These are phyloP conservation scores for Drosophila sordidapex DNA, from an alignment of 2,888 invertebrate genomes.

Conservation along the genomic window DNA sequence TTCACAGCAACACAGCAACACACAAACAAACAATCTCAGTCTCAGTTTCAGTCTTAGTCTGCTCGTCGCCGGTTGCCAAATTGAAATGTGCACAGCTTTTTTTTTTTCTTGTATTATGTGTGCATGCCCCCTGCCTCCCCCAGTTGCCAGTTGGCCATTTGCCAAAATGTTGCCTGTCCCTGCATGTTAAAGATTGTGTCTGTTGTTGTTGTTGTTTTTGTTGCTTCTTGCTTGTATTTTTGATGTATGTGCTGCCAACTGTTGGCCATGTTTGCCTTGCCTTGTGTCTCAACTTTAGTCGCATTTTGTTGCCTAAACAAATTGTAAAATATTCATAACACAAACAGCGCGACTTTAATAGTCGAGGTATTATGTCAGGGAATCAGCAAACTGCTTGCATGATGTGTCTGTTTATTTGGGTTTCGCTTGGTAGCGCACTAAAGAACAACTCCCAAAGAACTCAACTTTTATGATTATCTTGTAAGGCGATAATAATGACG, in stretches of 20 bases:
- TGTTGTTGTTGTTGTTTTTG: slow-evolving; percentile 8
- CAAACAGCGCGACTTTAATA: slow-evolving; percentile 34
- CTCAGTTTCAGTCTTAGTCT: background rate
- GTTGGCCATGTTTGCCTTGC: slow-evolving; percentile 42
- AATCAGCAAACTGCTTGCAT: slow-evolving; percentile 8
- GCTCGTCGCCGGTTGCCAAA: slow-evolving; percentile 46
- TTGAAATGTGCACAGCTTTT: slow-evolving; percentile 71
- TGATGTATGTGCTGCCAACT: slow-evolving; percentile 52
- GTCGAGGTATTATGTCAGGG: slow-evolving; percentile 38
- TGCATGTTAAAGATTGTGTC: slow-evolving; percentile 25
- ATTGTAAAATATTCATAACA: slow-evolving; percentile 45
- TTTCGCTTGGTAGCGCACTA: background rate
- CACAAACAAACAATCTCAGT: slow-evolving; percentile 1
- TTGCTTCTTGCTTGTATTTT: slow-evolving; percentile 3
- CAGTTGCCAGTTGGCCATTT: slow-evolving; percentile 49
- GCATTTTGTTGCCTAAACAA: slow-evolving; percentile 33
- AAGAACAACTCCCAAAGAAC: background rate
- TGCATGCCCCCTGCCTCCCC: background rate
- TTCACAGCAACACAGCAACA: slow-evolving; percentile 54
- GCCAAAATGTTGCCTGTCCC: slow-evolving; percentile 55
- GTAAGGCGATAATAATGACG: background rate
- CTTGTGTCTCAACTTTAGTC: slow-evolving; percentile 28
- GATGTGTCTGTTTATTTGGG: background rate
- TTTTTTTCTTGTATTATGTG: slow-evolving; percentile 7
- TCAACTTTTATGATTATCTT: background rate